Percentiles rank a stretch among this genome's conserved stretches.
phyloP scores from a whole-genome alignment of 2,113 vertebrate species.

The Bambusicola thoracicus region DNA sequence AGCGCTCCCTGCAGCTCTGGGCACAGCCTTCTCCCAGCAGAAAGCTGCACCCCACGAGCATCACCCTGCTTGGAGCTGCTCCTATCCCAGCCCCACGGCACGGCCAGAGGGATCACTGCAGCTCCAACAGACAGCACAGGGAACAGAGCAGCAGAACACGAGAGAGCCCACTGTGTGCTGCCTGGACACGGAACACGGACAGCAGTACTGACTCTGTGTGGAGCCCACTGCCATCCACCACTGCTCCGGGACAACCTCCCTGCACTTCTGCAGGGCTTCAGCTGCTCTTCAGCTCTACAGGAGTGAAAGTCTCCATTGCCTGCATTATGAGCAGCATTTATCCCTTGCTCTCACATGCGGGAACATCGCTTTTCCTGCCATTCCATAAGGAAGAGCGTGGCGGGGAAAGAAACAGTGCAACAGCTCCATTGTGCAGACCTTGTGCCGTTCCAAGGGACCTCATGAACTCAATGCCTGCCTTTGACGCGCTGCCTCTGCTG shows the following conservation, averaged over 20 bases:
- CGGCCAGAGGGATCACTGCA: not conserved
- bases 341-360: rapidly evolving
- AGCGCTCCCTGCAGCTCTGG: not conserved
- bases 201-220: not conserved
- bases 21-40: rapidly evolving
- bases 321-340: not conserved
- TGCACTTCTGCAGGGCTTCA: not conserved
- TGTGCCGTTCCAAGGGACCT: not conserved
- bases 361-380: rapidly evolving
- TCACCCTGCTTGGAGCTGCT: not conserved
- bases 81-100: not conserved
- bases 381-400: not conserved
- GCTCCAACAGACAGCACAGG: not conserved
- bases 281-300: not conserved
- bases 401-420: not conserved
- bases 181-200: not conserved
- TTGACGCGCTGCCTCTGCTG: not conserved
- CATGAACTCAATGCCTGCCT: slow-evolving; percentile 5
- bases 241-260: not conserved
- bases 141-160: not conserved
- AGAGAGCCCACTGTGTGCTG: not conserved
- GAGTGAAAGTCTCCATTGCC: rapidly evolving
- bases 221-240: too few relatives aligned
- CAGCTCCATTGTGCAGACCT: not conserved
- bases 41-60: not conserved